These are phyloP conservation scores for Hylaeus volcanicus DNA, from an alignment of 1,140 invertebrate species.

Conservation along the genomic window DNA sequence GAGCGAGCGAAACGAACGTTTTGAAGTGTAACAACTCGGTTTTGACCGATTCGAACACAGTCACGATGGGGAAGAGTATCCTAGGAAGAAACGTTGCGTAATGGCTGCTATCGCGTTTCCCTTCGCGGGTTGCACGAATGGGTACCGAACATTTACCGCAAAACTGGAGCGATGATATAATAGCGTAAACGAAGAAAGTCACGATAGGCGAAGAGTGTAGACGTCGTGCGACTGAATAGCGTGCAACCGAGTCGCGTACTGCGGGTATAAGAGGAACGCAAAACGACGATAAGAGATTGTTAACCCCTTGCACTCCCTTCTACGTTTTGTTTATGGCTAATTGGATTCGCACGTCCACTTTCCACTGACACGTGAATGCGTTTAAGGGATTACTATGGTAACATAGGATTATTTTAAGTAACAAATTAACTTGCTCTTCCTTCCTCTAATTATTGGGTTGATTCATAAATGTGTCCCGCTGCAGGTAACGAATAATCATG, in stretches of 20 bases:
- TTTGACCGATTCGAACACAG: constrained; percentile 20
- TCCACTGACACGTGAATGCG: no score
- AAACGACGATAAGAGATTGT: background rate
- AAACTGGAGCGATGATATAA: constrained; percentile 23
- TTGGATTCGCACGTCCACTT: no score
- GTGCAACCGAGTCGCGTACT: background rate
- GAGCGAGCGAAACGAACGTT: constrained; percentile 11
- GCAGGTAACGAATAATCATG: no score
- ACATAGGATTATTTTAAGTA: no score
- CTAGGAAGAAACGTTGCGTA: constrained; percentile 3
- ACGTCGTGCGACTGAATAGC: background rate
- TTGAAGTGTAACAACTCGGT: constrained; percentile 5
- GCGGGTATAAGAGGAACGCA: background rate
- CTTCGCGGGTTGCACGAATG: constrained; percentile 14
- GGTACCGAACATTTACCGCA: background rate
- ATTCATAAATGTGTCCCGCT: no score
- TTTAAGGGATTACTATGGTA: no score
- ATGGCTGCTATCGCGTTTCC: constrained; percentile 11
- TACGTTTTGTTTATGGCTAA: no score
- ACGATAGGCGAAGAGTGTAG: background rate
- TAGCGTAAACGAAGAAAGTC: constrained; percentile 13
- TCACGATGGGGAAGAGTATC: background rate
- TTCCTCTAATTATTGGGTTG: no score
- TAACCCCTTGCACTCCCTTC: no score
- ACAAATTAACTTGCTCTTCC: no score